Evolutionary conservation across 2,797 vertebrate genomes (phyloP).

Genomic region (Bucorvus abyssinicus): DNA sequence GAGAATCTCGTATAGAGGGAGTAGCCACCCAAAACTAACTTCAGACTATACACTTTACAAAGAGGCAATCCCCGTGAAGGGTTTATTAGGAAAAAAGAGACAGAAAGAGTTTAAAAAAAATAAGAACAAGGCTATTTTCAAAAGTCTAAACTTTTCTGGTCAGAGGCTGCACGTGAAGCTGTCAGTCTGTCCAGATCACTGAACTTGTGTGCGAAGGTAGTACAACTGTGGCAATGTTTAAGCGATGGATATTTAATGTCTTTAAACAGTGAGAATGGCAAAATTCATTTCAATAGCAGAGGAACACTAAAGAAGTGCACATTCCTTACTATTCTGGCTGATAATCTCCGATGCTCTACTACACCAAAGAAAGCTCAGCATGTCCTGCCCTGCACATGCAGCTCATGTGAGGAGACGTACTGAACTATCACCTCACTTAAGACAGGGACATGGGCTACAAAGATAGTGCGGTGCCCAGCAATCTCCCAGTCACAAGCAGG

Average conservation of each 20-base stretch:
- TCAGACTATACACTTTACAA: slow-evolving; percentile 67
- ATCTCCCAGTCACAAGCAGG: background rate
- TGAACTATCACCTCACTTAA: background rate
- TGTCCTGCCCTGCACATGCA: background rate
- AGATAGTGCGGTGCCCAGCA: accelerated
- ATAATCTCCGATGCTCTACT: background rate
- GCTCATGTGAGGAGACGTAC: background rate
- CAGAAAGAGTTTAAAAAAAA: background rate
- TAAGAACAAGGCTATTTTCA: background rate
- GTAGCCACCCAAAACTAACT: slow-evolving; percentile 58
- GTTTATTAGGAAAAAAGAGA: background rate
- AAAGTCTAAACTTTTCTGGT: background rate
- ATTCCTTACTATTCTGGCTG: background rate
- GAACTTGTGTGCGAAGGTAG: background rate
- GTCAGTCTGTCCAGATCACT: background rate
- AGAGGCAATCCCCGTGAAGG: slow-evolving; percentile 52
- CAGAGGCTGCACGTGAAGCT: background rate
- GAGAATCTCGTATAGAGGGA: slow-evolving; percentile 15
- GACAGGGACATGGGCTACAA: background rate
- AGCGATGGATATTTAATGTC: background rate
- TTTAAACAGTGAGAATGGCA: background rate
- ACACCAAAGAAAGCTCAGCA: background rate
- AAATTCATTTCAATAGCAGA: background rate
- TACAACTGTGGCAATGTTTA: background rate
- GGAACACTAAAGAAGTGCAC: background rate